A percentile compares a stretch with the other conserved stretches of the same genome.
Evolutionary conservation across 23 tunicate genomes (phyloP).

Genomic region (Clavelina lepadiformis): DNA sequence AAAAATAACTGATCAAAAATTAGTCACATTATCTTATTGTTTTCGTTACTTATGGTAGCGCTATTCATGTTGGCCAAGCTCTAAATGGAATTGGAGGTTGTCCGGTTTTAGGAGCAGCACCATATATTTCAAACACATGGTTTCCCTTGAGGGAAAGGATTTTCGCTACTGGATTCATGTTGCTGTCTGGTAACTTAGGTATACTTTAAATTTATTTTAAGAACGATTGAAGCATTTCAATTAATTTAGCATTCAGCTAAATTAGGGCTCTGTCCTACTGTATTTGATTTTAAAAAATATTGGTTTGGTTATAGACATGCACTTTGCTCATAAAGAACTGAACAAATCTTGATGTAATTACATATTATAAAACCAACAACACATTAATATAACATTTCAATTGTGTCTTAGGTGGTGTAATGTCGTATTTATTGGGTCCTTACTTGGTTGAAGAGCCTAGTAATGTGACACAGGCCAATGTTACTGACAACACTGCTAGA

Average conservation of each 20-base stretch:
- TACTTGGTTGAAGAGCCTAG: slow-evolving; percentile 7
- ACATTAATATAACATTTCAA: background rate
- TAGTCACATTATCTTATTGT: background rate
- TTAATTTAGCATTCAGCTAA: no score
- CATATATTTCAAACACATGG: slow-evolving; percentile 32
- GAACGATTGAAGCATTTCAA: no score
- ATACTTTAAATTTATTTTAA: no score
- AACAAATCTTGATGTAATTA: background rate
- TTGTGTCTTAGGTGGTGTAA: slow-evolving; percentile 1
- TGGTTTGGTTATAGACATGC: no score
- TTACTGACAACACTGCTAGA: background rate
- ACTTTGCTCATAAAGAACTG: no score
- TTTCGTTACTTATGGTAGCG: background rate
- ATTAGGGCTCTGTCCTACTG: no score
- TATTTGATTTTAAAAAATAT: no score
- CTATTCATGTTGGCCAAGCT: slow-evolving; percentile 16
- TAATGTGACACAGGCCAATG: slow-evolving; percentile 1
- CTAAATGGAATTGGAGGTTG: slow-evolving; percentile 27
- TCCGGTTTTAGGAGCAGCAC: slow-evolving; percentile 12
- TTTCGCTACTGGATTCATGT: slow-evolving; percentile 30
- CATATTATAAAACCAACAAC: background rate
- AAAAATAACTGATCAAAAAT: background rate
- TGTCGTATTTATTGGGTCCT: slow-evolving; percentile 10
- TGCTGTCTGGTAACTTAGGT: slow-evolving; percentile 26
- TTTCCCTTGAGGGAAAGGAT: slow-evolving; percentile 27